Evolutionary conservation across 2,888 invertebrate species (phyloP).

Genomic region (Lasioglossum marginatum): DNA sequence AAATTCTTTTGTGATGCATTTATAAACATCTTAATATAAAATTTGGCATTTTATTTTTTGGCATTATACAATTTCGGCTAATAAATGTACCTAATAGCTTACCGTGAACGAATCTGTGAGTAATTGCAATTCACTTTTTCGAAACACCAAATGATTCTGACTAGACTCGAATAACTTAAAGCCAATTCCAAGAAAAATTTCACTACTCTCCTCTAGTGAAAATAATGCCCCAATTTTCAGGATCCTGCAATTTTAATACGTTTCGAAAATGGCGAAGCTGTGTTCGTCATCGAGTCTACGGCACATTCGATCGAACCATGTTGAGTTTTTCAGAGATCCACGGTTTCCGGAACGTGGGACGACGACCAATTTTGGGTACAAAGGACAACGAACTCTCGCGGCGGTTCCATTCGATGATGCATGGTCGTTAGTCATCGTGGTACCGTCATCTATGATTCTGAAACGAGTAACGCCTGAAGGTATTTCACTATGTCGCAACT

Average conservation of each 20-base stretch:
- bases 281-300: not conserved
- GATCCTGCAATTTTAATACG: not conserved
- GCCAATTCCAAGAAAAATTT: not conserved
- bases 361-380: conserved; percentile 16
- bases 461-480: conserved; percentile 45
- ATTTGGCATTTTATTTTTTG: not conserved
- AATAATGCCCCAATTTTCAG: not conserved
- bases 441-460: conserved; percentile 47
- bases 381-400: conserved; percentile 60
- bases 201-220: not conserved
- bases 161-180: not conserved
- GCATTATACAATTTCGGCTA: not conserved
- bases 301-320: not conserved
- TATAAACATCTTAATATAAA: not conserved
- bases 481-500: conserved; percentile 40
- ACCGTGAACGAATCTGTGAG: not conserved
- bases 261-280: not conserved
- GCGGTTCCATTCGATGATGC: conserved; percentile 37
- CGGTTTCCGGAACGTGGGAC: conserved; percentile 33
- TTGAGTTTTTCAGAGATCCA: conserved; percentile 20
- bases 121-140: not conserved
- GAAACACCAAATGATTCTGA: not conserved
- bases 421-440: conserved; percentile 59
- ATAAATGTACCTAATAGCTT: not conserved
- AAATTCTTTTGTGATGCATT: not conserved